Evolutionary conservation across 1,140 invertebrate species (phyloP), one percentile per base, ranked within the genome.

Genomic region (Mycetomoellerius zeteki): DNA sequence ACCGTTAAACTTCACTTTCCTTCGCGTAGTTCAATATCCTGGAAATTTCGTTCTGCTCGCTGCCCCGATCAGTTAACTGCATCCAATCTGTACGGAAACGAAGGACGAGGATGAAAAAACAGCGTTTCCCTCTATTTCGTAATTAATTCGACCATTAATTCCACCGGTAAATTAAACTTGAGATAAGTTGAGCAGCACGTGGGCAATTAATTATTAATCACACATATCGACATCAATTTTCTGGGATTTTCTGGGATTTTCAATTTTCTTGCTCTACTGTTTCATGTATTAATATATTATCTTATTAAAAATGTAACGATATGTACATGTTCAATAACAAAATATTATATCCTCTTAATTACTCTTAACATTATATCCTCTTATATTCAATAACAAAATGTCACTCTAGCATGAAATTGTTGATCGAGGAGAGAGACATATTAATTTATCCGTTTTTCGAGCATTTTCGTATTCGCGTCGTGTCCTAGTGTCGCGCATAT

Each of bases 141-240:
- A 82, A 82, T 82, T 82, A 81, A 82, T 82, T 72, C 12, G 52
- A 30, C 50, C 47, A 71, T 82, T 82, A 72, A 82, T 82, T 82
- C 50, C 52, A 16, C 50, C 21, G 78, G 3, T 56, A 82, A 50
- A n/a, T 77, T 81, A 81, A 54, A 56, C 54, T 54, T 0, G 54
- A 75, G 72, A 37, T 73, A 73, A 73, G 71, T 56, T 56, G 52
- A 37, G 21, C 33, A 58, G 33, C 24, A 27, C 58, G 16, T 27
- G 54, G 21, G 8, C 30, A 8, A 43, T 77, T 58, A 8, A 43
- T 77, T 58, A 77, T 77, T 77, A 77, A 77, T 77, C 24, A 21
- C 37, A 21, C 56, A 58, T 43, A 77, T 77, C 56, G 37, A n/a
- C 56, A 62, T 47, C 37, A 47, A 62, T 62, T 77, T 47, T 62